phyloP scores from a whole-genome alignment of 2,888 invertebrate genomes.

The Congeria kusceri region DNA sequence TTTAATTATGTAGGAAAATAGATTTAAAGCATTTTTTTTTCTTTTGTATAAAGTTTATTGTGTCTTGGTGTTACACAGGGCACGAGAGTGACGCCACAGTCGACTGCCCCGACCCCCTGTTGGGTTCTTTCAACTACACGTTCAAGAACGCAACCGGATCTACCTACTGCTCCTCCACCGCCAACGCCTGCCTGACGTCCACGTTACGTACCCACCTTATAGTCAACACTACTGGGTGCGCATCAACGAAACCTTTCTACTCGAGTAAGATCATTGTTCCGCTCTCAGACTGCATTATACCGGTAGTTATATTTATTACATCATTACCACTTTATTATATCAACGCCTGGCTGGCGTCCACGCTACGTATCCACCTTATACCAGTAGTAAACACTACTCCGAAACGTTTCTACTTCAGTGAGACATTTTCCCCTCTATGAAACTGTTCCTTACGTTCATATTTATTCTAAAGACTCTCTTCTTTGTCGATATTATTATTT shows the following conservation, averaged over 20 bases:
- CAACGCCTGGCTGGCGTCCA: conserved; percentile 30
- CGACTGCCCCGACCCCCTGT: conserved; percentile 24
- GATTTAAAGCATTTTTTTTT: too few species aligned
- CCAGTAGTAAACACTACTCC: conserved; percentile 28
- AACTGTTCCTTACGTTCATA: too few species aligned
- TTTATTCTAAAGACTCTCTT: too few species aligned
- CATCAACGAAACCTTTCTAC: conserved; percentile 25
- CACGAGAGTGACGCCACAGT: conserved; percentile 27
- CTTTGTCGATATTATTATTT: too few species aligned
- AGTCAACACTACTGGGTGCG: conserved; percentile 23
- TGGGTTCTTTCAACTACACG: conserved; percentile 30
- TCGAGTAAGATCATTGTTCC: conserved; percentile 34
- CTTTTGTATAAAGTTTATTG: too few species aligned
- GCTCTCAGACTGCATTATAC: too few species aligned
- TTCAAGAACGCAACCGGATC: conserved; percentile 22
- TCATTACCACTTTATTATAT: too few species aligned
- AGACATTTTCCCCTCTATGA: too few species aligned
- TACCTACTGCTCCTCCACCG: conserved; percentile 7
- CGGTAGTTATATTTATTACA: too few species aligned
- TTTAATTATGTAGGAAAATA: too few species aligned
- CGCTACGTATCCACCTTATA: conserved; percentile 22
- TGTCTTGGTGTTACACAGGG: conserved; percentile 19
- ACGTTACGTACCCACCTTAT: conserved; percentile 28
- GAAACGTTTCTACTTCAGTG: conserved; percentile 41
- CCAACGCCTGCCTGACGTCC: conserved; percentile 31